Percentiles rank a stretch among this genome's conserved stretches.
These are phyloP conservation scores for Habrosyne pyritoides DNA, from an alignment of 2,888 invertebrate species.

Conservation along the genomic window DNA sequence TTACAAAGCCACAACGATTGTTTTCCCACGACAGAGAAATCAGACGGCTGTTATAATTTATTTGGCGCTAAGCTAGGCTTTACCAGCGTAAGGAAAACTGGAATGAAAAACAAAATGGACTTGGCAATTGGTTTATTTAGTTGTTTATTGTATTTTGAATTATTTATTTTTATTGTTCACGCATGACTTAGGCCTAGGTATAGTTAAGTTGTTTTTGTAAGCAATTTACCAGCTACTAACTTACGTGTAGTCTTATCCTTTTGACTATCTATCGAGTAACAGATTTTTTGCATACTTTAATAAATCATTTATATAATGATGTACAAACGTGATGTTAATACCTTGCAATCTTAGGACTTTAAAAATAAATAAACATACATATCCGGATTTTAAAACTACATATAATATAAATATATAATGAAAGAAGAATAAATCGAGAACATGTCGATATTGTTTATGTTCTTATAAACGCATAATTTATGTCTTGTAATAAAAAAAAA, in stretches of 20 bases:
- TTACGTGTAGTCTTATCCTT: no score
- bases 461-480: not conserved
- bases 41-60: constrained; percentile 23
- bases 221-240: no score
- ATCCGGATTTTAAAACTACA: not conserved
- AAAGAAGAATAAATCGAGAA: not conserved
- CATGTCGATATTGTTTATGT: not conserved
- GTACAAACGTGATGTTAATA: no score
- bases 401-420: not conserved
- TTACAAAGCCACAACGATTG: constrained; percentile 30
- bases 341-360: no score
- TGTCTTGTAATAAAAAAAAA: not conserved
- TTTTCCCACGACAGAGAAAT: constrained; percentile 26
- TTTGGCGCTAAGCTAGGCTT: constrained; percentile 26
- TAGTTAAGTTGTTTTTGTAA: not conserved
- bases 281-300: no score
- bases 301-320: no score
- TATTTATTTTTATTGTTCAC: constrained; percentile 44
- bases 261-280: no score
- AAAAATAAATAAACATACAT: no score
- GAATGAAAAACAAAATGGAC: constrained; percentile 45
- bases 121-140: constrained; percentile 47
- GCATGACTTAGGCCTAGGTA: constrained; percentile 25
- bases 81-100: constrained; percentile 35
- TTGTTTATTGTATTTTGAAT: constrained; percentile 42